These are phyloP conservation scores for Sarcophaga bullata DNA, from an alignment of 1,140 invertebrate species.

Conservation along the genomic window DNA sequence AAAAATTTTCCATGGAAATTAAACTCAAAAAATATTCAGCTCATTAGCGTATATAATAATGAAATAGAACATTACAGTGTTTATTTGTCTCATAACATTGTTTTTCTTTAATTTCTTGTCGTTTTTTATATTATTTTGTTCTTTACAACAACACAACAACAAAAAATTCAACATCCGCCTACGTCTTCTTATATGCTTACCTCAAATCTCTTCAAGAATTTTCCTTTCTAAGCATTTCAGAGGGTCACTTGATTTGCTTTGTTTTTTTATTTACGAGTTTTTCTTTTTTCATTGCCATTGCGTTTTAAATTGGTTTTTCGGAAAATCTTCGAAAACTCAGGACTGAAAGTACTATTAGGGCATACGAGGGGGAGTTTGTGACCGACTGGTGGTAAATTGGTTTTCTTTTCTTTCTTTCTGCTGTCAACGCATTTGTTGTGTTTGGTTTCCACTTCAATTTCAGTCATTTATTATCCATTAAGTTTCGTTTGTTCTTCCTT, in stretches of 20 bases:
- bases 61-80: background rate
- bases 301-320: constrained; percentile 5
- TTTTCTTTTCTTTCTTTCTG: background rate
- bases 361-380: background rate
- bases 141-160: too few species aligned
- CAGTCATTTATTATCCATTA: too few species aligned
- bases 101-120: constrained; percentile 2
- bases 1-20: too few species aligned
- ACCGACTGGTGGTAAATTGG: background rate
- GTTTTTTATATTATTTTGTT: background rate
- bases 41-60: background rate
- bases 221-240: background rate
- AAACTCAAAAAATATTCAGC: background rate
- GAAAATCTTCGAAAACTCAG: background rate
- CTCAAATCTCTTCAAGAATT: background rate
- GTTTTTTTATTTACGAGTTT: background rate
- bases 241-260: background rate
- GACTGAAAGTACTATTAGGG: background rate
- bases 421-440: constrained; percentile 16
- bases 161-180: background rate
- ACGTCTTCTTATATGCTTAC: background rate
- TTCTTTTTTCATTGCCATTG: background rate
- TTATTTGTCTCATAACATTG: constrained; percentile 21
- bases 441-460: background rate
- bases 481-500: too few species aligned